Evolutionary conservation across 2,113 vertebrate species (phyloP).

Genomic region (pig (Sus scrofa)): DNA sequence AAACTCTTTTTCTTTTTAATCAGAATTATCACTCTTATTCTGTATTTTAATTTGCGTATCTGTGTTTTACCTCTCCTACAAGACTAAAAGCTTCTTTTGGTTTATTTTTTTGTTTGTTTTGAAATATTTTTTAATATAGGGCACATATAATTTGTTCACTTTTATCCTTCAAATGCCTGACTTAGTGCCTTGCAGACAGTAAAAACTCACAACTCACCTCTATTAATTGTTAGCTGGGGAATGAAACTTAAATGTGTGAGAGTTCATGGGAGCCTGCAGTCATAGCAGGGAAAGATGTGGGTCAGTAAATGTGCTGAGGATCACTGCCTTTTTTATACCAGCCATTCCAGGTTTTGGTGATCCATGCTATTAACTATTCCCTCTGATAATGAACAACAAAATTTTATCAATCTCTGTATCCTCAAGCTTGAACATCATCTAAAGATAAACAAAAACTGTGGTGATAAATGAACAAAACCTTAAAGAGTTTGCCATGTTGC

Average conservation of each 20-base stretch:
- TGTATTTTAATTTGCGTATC: background rate
- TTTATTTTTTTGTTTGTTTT: background rate
- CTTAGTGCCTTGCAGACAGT: background rate
- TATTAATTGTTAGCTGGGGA: background rate
- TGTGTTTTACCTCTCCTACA: background rate
- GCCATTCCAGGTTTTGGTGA: background rate
- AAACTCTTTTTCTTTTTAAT: background rate
- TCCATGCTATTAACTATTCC: background rate
- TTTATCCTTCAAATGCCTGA: background rate
- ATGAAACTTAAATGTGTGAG: conserved; percentile 27
- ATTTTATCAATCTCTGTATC: background rate
- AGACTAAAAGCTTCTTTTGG: background rate
- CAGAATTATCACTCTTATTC: background rate
- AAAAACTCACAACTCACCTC: background rate
- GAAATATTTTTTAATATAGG: background rate
- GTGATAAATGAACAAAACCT: background rate
- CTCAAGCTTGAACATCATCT: background rate
- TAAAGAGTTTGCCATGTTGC: background rate
- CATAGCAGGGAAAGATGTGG: background rate
- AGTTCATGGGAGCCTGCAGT: background rate
- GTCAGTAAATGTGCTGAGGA: background rate
- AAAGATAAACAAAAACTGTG: background rate
- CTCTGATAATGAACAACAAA: background rate
- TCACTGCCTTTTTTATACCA: background rate
- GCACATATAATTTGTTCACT: background rate